Percentiles rank a stretch among this genome's conserved stretches.
Conservation (phyloP, 2,888 invertebrate genomes). For the Caenorhabditis sp. region DNA sequence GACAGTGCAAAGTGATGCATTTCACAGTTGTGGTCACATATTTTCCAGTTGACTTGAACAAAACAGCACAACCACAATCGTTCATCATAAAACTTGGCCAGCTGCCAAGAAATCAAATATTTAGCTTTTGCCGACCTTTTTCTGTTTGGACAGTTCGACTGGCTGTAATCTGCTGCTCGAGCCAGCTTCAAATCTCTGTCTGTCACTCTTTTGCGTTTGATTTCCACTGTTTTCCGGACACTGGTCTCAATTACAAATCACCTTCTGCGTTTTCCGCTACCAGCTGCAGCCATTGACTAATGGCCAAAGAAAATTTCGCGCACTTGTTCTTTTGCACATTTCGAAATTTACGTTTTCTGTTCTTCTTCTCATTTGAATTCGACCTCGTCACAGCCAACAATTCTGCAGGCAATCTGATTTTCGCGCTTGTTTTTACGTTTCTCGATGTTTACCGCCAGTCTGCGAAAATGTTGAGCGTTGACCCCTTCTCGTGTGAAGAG, state of each 20-base stretch:
- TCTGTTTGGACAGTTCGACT: slow-evolving; percentile 4
- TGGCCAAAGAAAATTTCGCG: slow-evolving; percentile 37
- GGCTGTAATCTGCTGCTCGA: background rate
- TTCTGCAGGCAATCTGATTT: background rate
- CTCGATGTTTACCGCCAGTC: slow-evolving; percentile 36
- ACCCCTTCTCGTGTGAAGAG: slow-evolving; percentile 13
- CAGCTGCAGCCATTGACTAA: background rate
- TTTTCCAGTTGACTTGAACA: background rate
- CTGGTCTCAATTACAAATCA: background rate
- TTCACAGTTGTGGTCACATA: background rate
- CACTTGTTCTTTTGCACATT: slow-evolving; percentile 25
- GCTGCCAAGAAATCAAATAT: background rate
- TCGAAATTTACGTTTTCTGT: too few relatives aligned
- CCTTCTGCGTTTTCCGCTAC: slow-evolving; percentile 26
- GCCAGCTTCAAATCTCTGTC: slow-evolving; percentile 6
- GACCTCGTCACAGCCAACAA: background rate
- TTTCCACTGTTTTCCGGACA: slow-evolving; percentile 5
- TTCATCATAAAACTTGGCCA: background rate
- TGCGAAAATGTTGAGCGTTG: slow-evolving; percentile 7
- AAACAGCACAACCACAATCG: background rate
- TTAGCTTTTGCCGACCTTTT: background rate
- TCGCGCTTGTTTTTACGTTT: slow-evolving; percentile 14
- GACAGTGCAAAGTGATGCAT: background rate
- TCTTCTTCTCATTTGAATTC: slow-evolving; percentile 11
- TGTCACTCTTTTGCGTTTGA: background rate